phyloP scores from a whole-genome alignment of 2,888 invertebrate genomes.

The Conops quadrifasciatus region DNA sequence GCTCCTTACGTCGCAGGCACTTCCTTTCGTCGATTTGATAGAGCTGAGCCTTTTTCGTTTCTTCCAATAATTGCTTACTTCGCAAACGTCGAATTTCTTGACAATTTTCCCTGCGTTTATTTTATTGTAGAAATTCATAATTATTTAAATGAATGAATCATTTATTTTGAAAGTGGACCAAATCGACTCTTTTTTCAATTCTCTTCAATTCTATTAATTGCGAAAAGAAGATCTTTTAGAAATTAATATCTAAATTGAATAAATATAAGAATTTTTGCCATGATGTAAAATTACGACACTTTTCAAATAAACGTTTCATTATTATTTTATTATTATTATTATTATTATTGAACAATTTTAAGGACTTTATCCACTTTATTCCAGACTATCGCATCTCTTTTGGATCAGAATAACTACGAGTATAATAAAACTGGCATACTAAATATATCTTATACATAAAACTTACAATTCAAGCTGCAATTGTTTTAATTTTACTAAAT shows the following conservation, averaged over 20 bases:
- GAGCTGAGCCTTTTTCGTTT: constrained; percentile 45
- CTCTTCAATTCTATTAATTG: too few relatives aligned
- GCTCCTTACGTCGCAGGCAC: constrained; percentile 35
- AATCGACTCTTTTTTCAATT: too few relatives aligned
- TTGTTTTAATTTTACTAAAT: constrained; percentile 43
- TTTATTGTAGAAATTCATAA: not conserved
- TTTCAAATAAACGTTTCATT: not conserved
- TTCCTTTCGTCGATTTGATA: constrained; percentile 46
- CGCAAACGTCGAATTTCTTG: constrained; percentile 44
- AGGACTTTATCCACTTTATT: not conserved
- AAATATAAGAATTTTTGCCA: too few relatives aligned
- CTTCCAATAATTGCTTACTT: constrained; percentile 43
- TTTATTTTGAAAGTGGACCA: not conserved
- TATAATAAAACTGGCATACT: too few relatives aligned
- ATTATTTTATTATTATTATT: not conserved
- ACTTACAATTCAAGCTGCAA: constrained; percentile 45
- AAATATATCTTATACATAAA: not conserved
- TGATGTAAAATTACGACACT: not conserved
- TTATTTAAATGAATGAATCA: not conserved
- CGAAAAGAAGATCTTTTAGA: too few relatives aligned
- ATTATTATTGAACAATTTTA: not conserved
- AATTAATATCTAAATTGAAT: too few relatives aligned
- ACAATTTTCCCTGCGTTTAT: constrained; percentile 46
- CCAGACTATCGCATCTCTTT: too few relatives aligned
- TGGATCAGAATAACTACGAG: too few relatives aligned